These are phyloP conservation scores for Spodoptera littoralis DNA, from an alignment of 2,888 invertebrate species.

Conservation along the genomic window DNA sequence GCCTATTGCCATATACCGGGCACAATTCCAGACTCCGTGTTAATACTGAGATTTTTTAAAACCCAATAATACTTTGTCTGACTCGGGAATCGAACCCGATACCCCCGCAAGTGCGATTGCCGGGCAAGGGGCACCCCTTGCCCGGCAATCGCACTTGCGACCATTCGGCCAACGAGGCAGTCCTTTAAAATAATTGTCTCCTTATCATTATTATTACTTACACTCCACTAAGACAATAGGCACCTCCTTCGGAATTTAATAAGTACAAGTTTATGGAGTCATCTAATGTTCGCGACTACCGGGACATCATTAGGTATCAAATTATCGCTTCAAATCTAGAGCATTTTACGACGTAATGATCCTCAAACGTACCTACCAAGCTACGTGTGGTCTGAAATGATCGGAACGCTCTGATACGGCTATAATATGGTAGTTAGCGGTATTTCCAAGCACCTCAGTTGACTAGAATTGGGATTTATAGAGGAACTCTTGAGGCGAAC, in stretches of 20 bases:
- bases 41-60: too few relatives aligned
- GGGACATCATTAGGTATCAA: constrained; percentile 19
- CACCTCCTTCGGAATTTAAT: constrained; percentile 10
- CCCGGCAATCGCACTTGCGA: too few relatives aligned
- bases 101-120: too few relatives aligned
- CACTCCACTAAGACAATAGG: neutral
- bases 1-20: too few relatives aligned
- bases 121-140: too few relatives aligned
- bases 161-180: too few relatives aligned
- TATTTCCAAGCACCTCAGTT: constrained; percentile 15
- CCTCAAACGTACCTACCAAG: neutral
- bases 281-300: constrained; percentile 9
- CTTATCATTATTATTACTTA: too few relatives aligned
- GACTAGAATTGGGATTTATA: constrained; percentile 14
- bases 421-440: constrained; percentile 20
- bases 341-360: constrained; percentile 13
- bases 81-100: too few relatives aligned
- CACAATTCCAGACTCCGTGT: too few relatives aligned
- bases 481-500: constrained; percentile 19
- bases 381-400: constrained; percentile 26
- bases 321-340: constrained; percentile 17
- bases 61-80: too few relatives aligned
- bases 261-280: neutral
- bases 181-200: too few relatives aligned
- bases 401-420: constrained; percentile 8